phyloP scores from a whole-genome alignment of 2,797 vertebrate species.

The Forpus xanthops region DNA sequence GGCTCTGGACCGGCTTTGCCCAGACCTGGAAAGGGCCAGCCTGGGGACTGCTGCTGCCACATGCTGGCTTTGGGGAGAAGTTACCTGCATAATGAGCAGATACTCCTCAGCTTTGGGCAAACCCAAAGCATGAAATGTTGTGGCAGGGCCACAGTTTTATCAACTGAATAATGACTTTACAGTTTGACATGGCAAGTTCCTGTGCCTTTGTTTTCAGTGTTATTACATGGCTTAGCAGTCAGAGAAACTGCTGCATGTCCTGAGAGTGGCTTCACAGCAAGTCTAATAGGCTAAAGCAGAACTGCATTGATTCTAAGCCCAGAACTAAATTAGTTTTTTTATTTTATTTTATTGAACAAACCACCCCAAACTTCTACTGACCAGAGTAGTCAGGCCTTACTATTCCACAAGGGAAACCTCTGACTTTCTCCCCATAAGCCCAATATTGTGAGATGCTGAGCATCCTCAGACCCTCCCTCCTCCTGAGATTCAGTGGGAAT shows the following conservation, averaged over 20 bases:
- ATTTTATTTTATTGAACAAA: neutral
- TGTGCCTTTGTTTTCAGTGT: slow-evolving; percentile 17
- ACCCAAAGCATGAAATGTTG: neutral
- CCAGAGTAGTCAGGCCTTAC: neutral
- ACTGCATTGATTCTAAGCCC: neutral
- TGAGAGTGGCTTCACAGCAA: neutral
- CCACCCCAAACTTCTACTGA: neutral
- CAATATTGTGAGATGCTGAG: neutral
- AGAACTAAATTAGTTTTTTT: neutral
- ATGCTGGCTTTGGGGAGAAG: neutral
- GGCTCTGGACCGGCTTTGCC: neutral
- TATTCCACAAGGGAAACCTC: neutral
- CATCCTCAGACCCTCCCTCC: neutral
- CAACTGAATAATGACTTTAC: neutral
- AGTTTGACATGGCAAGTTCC: neutral
- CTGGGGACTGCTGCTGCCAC: neutral
- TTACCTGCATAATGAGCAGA: neutral
- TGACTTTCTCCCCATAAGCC: neutral
- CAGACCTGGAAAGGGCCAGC: neutral
- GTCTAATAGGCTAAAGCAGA: neutral
- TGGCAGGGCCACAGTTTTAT: neutral
- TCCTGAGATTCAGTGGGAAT: neutral
- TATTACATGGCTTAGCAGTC: slow-evolving; percentile 44
- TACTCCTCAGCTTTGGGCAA: neutral
- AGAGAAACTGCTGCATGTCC: slow-evolving; percentile 1